Evolutionary conservation across 2,113 vertebrate genomes (phyloP), one percentile per base, ranked within the genome.

Genomic region (Colinus virginianus): DNA sequence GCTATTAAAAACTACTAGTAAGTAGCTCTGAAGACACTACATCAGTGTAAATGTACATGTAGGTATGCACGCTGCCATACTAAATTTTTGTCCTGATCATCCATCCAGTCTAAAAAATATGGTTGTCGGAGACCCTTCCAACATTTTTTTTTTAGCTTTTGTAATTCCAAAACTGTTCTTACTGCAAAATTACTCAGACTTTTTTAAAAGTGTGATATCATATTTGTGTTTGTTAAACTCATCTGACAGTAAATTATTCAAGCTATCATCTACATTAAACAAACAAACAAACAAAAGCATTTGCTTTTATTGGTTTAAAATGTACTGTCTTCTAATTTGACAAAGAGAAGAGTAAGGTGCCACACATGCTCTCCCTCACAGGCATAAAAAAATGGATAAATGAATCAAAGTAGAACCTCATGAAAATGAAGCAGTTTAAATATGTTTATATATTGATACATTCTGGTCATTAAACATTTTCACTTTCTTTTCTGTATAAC

Each of bases 251-350:
- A 94, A 96, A 97, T 96, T 95, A 87, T 96, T 95, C 94, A 90
- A 66, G 97, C 78, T 84, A 95, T 89, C 82, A 91, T 83, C 81
- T 84, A 93, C 82, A 78, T 90, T 40, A 89, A 79, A 96, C 93
- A 95, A 81, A 55, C 48, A 56, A 30, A 26, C 19, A 28, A 30
- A 68, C 2, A 2, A 80, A 88, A 70, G 21, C 84, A 63, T 87
- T 90, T 91, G 9, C 48, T 84, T 75, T 97, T 96, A 96, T 96
- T 95, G 81, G 69, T 91, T 97, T 97, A 96, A 97, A 97, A 97
- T 97, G 94, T 93, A 94, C 64, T 95, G 55, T 28, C 59, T 81
- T 93, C 95, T 95, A 96, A 96, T 97, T 97, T 92, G 77, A 93
- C 74, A 83, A 43, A 91, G 30, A 90, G 66, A 93, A 83, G 48